These are phyloP conservation scores for Heliconius congener DNA, from an alignment of 1,140 invertebrate genomes.

Conservation along the genomic window DNA sequence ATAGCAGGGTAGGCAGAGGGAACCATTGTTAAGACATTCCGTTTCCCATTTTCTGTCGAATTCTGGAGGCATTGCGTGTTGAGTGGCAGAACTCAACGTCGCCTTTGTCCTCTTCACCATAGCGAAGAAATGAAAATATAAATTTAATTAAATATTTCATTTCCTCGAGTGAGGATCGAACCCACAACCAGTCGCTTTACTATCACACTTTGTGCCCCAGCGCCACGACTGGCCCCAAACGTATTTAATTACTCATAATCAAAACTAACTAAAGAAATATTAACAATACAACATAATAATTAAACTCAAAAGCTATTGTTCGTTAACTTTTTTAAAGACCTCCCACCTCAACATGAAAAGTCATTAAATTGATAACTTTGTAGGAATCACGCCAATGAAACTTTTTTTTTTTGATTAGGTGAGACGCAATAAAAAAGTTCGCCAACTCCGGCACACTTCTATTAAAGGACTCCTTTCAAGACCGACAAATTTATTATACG, in stretches of 20 bases:
- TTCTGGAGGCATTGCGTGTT: no score
- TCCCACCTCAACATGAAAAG: conserved; percentile 9
- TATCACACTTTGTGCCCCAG: no score
- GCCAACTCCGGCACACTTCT: conserved; percentile 4
- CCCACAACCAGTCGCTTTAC: no score
- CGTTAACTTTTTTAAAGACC: background rate
- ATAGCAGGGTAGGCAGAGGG: no score
- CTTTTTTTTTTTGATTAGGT: conserved; percentile 21
- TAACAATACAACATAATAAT: background rate
- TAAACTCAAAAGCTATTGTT: background rate
- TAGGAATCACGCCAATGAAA: conserved; percentile 28
- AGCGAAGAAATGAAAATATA: no score
- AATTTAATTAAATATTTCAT: no score
- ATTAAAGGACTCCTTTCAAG: conserved; percentile 29
- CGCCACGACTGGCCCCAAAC: background rate
- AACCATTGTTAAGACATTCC: no score
- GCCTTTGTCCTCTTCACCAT: no score
- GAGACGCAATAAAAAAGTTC: conserved; percentile 17
- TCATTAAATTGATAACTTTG: conserved; percentile 32
- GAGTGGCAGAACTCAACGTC: no score
- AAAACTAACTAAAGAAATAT: background rate
- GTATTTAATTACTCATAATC: background rate
- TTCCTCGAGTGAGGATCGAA: no score
- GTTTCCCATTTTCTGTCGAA: no score
- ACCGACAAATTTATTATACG: conserved; percentile 11